Evolutionary conservation across 2,113 vertebrate species (phyloP), one percentile per base, ranked within the genome.

Genomic region (Coptodon rendalli): DNA sequence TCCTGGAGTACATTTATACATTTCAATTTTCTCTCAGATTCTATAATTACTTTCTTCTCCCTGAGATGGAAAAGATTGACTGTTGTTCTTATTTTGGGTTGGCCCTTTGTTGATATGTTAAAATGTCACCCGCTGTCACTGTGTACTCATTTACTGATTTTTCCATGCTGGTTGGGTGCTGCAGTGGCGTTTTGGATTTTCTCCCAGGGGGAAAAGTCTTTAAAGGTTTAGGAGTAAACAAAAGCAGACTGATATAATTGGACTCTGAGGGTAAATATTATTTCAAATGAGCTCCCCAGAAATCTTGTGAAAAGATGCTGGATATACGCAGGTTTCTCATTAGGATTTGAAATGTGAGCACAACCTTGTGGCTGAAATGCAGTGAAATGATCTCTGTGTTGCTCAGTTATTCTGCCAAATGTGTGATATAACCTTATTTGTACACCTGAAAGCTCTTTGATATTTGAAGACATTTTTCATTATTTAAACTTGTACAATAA

Each of bases 201-300:
- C 66, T 82, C 84, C 73, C 66, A 9, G 2, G 17, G 76, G 71
- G 57, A 22, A 14, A 63, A 81, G 29, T 29, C 71, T 88, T 88
- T 85, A 87, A 88, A 85, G 82, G 82, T 88, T 90, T 71, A 56
- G 83, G 80, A 81, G 63, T 91, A 84, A 92, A 94, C 83, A 89
- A 93, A 79, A 82, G 71, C n/a, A 88, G 83, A 86, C 53, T 63
- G 85, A 71, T 92, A 66, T 93, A 93, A 94, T 92, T 92, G 84
- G 91, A 86, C 80, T 88, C 89, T 61, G 31, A 86, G 84, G 87
- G 61, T 83, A 88, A 88, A 91, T 82, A 86, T 73, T 83, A 82
- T 85, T 89, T 84, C 38, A 89, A 83, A 85, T 83, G 34, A 91
- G 73, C 38, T 85, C 22, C 16, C 43, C 14, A 63, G 50, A 92